Percentiles rank a stretch among this genome's conserved stretches.
These are phyloP conservation scores for Pipistrellus kuhlii DNA, from an alignment of 2,797 vertebrate species.

Conservation along the genomic window DNA sequence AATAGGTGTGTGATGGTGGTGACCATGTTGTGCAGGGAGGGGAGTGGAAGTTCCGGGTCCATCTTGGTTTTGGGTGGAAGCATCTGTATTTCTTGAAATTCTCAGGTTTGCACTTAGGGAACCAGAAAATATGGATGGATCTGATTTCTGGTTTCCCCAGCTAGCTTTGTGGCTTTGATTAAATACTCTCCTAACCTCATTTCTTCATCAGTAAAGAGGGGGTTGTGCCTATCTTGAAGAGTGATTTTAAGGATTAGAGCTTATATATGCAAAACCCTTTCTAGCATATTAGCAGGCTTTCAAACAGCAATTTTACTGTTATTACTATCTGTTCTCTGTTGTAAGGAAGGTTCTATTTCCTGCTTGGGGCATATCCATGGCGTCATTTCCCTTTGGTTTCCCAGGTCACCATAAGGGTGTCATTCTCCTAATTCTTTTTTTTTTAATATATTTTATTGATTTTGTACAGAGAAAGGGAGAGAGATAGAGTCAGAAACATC, in stretches of 20 bases:
- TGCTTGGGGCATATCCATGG: neutral
- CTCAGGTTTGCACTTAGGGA: constrained; percentile 35
- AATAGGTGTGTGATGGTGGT: neutral
- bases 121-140: neutral
- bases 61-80: constrained; percentile 41
- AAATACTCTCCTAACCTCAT: constrained; percentile 75
- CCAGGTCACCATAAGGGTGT: neutral
- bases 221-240: constrained; percentile 72
- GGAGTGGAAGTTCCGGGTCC: neutral
- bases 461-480: no score
- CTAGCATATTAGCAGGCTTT: constrained; percentile 62
- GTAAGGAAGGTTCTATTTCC: constrained; percentile 33
- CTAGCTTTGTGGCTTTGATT: constrained; percentile 48
- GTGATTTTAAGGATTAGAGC: constrained; percentile 76
- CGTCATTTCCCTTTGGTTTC: constrained; percentile 2
- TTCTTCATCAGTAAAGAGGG: constrained; percentile 75
- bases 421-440: neutral
- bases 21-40: neutral
- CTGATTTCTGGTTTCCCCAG: constrained; percentile 61
- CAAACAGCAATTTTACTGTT: constrained; percentile 48
- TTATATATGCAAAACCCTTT: constrained; percentile 75
- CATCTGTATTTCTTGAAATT: constrained; percentile 35
- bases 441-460: no score
- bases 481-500: no score
- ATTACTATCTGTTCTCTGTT: constrained; percentile 34